Conservation (phyloP, 2,113 vertebrate species). For the Felis chaus region DNA sequence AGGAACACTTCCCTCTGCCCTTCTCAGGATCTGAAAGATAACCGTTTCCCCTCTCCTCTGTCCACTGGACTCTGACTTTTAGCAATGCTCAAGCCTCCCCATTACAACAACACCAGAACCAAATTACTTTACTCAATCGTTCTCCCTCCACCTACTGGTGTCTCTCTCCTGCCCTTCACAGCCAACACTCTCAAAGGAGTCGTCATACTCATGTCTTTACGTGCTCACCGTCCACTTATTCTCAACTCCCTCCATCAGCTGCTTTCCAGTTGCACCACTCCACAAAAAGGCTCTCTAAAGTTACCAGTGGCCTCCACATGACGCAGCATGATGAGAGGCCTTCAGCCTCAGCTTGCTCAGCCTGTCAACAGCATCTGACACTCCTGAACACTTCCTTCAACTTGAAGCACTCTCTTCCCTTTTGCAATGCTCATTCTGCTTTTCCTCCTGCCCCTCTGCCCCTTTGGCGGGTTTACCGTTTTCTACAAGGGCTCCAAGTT, state of each 20-base stretch:
- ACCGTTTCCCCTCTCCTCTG: background rate
- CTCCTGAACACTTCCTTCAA: background rate
- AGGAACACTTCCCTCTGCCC: background rate
- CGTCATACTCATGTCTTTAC: background rate
- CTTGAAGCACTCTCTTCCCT: background rate
- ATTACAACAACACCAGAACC: background rate
- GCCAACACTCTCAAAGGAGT: background rate
- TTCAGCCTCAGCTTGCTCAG: background rate
- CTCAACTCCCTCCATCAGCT: background rate
- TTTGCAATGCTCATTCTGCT: background rate
- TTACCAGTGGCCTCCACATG: background rate
- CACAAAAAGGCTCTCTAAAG: background rate
- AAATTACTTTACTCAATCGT: background rate
- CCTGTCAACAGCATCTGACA: background rate
- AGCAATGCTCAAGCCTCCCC: background rate
- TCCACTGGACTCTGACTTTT: background rate
- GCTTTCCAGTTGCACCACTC: background rate
- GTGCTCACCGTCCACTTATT: background rate
- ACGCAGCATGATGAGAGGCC: background rate
- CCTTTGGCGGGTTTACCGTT: background rate
- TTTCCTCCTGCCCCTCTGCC: background rate
- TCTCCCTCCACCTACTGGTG: background rate
- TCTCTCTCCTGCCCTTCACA: background rate
- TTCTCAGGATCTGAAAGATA: background rate
- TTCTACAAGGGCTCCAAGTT: background rate